Percentiles rank a stretch among this genome's conserved stretches.
phyloP scores from a whole-genome alignment of 2,888 invertebrate species.

The Cephonodes hylas region DNA sequence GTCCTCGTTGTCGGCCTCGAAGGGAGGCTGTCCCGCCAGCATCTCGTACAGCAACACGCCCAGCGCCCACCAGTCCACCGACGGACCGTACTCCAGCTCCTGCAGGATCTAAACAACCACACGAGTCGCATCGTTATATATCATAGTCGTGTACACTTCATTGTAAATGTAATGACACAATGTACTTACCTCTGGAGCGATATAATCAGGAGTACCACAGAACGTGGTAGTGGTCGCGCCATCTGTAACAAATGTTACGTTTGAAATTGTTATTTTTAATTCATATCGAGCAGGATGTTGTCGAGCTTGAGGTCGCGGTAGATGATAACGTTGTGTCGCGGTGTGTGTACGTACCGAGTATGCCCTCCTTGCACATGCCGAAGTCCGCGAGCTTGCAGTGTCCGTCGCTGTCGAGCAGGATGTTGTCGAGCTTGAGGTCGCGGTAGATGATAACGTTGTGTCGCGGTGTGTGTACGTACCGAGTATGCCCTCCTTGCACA shows the following conservation, averaged over 20 bases:
- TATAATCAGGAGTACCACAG: slow-evolving; percentile 99
- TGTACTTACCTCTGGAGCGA: slow-evolving; percentile 92
- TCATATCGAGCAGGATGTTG: no score
- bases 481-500: no score
- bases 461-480: no score
- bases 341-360: no score
- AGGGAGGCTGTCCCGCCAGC: slow-evolving; percentile 99
- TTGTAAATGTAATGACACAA: neutral
- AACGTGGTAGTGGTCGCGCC: slow-evolving; percentile 97
- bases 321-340: no score
- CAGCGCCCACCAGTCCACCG: slow-evolving; percentile 98
- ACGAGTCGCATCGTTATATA: neutral
- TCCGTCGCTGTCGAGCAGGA: no score
- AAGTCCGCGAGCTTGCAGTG: no score
- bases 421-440: no score
- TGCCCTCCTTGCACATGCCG: no score
- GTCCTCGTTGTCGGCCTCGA: slow-evolving; percentile 99
- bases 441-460: no score
- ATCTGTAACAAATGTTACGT: slow-evolving; percentile 70
- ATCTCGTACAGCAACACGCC: slow-evolving; percentile 99
- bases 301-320: no score
- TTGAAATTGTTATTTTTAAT: neutral
- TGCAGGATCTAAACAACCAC: slow-evolving; percentile 85
- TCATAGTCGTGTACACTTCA: no score
- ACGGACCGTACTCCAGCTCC: slow-evolving; percentile 94